Evolutionary conservation across 2,797 vertebrate genomes (phyloP).

Genomic region (Helostoma temminkii): DNA sequence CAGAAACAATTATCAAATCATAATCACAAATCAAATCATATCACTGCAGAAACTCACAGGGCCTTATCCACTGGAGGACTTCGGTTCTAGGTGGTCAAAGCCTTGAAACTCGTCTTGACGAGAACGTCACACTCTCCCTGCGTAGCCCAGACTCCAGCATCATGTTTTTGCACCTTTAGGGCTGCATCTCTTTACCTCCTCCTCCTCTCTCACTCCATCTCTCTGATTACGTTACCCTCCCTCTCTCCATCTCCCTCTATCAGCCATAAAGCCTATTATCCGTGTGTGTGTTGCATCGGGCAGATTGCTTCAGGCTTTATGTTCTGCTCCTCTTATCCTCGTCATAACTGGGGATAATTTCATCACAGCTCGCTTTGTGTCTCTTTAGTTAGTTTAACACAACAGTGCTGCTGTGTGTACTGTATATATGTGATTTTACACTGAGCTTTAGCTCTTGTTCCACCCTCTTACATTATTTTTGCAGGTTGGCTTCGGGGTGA

Average conservation of each 20-base stretch:
- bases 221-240: conserved; percentile 35
- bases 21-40: no score
- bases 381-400: conserved; percentile 33
- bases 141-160: background rate
- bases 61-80: no score
- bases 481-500: conserved; percentile 24
- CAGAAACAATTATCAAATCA: no score
- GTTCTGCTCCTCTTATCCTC: conserved; percentile 46
- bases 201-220: conserved; percentile 56
- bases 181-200: conserved; percentile 12
- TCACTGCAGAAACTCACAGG: no score
- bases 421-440: conserved; percentile 1
- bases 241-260: background rate
- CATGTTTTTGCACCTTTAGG: background rate
- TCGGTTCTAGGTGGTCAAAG: no score
- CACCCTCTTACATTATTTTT: conserved; percentile 28
- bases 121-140: no score
- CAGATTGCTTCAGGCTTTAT: conserved; percentile 66
- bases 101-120: background rate
- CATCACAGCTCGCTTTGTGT: conserved; percentile 65
- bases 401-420: conserved; percentile 12
- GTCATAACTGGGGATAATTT: conserved; percentile 51
- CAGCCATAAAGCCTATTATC: conserved; percentile 64
- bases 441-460: conserved; percentile 18
- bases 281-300: conserved; percentile 62